Conservation (phyloP, 2,113 vertebrate species). For the Procavia capensis region DNA sequence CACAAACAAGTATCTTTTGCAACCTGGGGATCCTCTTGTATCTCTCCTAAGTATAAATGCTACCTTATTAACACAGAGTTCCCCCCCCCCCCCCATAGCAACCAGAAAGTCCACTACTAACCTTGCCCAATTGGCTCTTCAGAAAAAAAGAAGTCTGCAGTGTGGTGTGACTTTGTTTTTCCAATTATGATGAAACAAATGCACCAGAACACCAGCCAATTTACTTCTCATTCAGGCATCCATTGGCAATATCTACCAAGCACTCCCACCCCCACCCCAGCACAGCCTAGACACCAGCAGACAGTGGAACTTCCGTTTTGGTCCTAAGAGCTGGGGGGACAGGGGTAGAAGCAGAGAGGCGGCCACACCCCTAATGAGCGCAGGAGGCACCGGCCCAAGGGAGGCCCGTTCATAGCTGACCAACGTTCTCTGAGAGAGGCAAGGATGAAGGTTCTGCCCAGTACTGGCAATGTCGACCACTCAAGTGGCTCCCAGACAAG, state of each 20-base stretch:
- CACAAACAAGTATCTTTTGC: background rate
- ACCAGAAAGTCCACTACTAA: background rate
- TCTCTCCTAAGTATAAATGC: background rate
- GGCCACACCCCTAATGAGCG: background rate
- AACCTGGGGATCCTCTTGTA: background rate
- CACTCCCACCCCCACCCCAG: background rate
- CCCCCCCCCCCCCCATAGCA: too few relatives aligned
- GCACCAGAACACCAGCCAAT: background rate
- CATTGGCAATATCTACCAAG: background rate
- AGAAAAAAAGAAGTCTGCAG: background rate
- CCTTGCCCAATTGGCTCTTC: background rate
- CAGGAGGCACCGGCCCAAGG: background rate
- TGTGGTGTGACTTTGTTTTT: background rate
- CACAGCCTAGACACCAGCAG: background rate
- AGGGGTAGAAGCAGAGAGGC: accelerated
- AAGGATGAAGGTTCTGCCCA: background rate
- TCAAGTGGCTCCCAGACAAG: background rate
- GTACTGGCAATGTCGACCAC: background rate
- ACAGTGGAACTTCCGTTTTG: background rate
- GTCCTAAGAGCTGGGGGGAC: accelerated
- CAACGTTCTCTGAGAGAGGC: background rate
- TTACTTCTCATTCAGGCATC: background rate
- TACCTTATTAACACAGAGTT: background rate
- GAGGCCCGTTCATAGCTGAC: background rate
- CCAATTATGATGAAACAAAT: background rate